Base-by-base conservation (phyloP, 2,888 invertebrate species). In the Ceriagrion tenellum region DNA sequence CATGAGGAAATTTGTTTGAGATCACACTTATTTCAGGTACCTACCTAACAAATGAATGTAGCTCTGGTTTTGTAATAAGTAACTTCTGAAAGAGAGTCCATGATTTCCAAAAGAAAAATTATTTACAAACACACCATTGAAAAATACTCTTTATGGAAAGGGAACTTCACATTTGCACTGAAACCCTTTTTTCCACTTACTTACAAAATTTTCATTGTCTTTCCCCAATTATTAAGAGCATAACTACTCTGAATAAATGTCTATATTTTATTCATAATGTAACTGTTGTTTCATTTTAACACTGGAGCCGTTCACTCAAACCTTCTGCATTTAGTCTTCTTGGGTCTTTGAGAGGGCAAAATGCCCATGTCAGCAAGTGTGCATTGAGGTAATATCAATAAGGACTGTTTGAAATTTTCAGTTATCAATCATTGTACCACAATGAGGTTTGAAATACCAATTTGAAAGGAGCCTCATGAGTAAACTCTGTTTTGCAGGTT, bases 231-330 rank as follows among this genome's bases (percentile, higher is more conserved):
- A 93, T 47, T 93, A 93, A 93, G 63, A 81, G 30, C 81, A 81
- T 81, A 91, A 59, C 35, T 91, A 93, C 93, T 93, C 63, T 93
- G 93, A 93, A 93, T 93, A 93, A 93, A 93, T 93, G 93, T 93
- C 93, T 93, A 93, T 93, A 93, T 93, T 93, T 93, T 93, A 93
- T 93, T 93, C 93, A 93, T 63, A 93, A 93, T 93, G 93, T 93
- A 93, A 74, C 26, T 74, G 74, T 40, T 93, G 93, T 93, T 93
- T 93, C 26, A 93, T 93, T 93, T 93, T 1, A 59, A 59, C 47
- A 47, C 8, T 47, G 47, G 47, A 47, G 47, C 47, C 8, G 8
- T 47, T 47, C 47, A 2, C 47, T 47, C 47, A 47, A 47, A 47
- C 47, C 47, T 47, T 47, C 47, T 4, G 2, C 47, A 47, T 47